phyloP scores from a whole-genome alignment of 2,113 vertebrate genomes.

The Peromyscus polionotus region DNA sequence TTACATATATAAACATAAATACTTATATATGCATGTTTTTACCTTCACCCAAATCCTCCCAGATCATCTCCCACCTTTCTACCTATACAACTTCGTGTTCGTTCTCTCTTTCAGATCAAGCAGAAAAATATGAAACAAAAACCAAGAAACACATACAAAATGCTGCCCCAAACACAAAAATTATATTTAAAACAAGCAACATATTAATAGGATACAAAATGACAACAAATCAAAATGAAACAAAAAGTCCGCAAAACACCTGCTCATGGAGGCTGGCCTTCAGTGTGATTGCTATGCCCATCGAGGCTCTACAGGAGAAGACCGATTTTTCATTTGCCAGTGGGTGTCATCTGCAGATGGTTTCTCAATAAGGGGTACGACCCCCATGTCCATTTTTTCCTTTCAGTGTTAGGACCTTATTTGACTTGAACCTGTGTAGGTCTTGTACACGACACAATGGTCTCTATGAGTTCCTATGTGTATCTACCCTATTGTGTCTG shows the following conservation, averaged over 20 bases:
- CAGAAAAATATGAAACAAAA: background rate
- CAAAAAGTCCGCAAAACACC: background rate
- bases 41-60: background rate
- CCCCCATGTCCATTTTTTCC: background rate
- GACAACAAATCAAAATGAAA: background rate
- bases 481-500: background rate
- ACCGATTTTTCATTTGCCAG: background rate
- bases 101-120: background rate
- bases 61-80: background rate
- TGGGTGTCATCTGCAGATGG: background rate
- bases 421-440: background rate
- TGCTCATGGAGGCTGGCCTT: background rate
- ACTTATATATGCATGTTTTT: too few relatives aligned
- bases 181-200: background rate
- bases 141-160: background rate
- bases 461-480: background rate
- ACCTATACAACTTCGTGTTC: background rate
- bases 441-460: background rate
- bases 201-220: background rate
- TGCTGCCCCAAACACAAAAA: background rate
- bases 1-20: too few relatives aligned
- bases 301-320: background rate
- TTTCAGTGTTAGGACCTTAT: background rate
- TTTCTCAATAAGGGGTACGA: background rate
- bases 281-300: background rate